A percentile compares a stretch with the other conserved stretches of the same genome.
Conservation (phyloP, 2,797 vertebrate genomes). For the Crypturellus tataupa region DNA sequence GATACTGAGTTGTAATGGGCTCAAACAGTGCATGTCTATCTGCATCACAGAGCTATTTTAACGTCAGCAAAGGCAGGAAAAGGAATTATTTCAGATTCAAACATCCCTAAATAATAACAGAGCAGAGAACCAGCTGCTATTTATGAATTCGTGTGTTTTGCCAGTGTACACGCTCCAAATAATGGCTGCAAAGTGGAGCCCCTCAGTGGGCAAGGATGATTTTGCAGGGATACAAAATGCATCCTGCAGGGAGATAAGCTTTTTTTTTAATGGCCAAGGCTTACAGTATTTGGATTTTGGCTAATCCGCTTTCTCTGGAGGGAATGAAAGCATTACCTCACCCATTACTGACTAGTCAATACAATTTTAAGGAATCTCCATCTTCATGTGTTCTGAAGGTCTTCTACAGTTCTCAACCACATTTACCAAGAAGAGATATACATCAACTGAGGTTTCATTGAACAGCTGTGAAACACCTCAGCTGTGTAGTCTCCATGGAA, state of each 20-base stretch:
- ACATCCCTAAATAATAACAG: neutral
- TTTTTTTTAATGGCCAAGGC: too few species aligned
- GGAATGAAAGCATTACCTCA: neutral
- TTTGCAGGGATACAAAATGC: too few species aligned
- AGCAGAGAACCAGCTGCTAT: neutral
- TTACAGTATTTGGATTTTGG: neutral
- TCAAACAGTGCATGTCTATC: neutral
- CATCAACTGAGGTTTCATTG: neutral
- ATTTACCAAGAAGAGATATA: neutral
- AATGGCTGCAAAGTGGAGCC: neutral
- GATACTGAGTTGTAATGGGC: neutral
- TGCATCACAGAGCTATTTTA: neutral
- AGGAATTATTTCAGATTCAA: neutral
- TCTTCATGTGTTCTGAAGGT: neutral
- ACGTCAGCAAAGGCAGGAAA: neutral
- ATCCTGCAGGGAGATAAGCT: fast-evolving
- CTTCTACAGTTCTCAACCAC: neutral
- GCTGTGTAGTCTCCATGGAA: neutral
- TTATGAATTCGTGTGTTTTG: neutral
- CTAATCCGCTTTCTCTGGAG: neutral
- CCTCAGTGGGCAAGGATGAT: neutral
- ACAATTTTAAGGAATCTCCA: neutral
- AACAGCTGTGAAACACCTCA: neutral
- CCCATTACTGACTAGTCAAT: neutral
- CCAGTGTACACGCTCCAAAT: neutral